Base-by-base conservation (phyloP, 2,113 vertebrate genomes). In the Piaya cayana region DNA sequence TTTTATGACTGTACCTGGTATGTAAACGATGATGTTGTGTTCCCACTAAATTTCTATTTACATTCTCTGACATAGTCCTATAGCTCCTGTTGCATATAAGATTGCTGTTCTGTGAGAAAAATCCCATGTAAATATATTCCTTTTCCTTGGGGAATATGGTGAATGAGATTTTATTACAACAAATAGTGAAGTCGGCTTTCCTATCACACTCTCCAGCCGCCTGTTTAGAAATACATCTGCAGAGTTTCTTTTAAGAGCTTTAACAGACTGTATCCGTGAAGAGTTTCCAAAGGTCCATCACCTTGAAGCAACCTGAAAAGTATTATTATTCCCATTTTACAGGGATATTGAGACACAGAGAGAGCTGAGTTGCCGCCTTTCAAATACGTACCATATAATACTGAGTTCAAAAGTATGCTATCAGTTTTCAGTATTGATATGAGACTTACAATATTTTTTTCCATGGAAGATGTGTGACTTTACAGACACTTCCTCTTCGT, bases 151-250 rank as follows among this genome's bases (percentile, higher is more conserved):
- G 59, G 76, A 79, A 65, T 90, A 22, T 42, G 65, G 47, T 59
- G 68, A 43, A 50, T 22, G 49, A 83, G 55, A 8, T 37, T 62
- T 90, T 88, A 52, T 50, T 62, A 29, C 68, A 90, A 68, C 36
- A 70, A 87, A 17, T 9, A 92, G 17, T 19, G 16, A 63, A 74
- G 79, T 45, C 22, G 8, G 15, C 43, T 90, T 92, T 47, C 50
- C 32, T 93, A 18, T 74, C 80, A 26, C 50, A 83, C 71, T 81
- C 69, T 88, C 75, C 85, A 93, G 71, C 79, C 93, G 82, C 82
- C 78, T 74, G 63, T 86, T 95, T 81, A 70, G 70, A 90, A 88
- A 62, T 59, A 56, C 79, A 62, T 67, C 71, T 7, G 2, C 72
- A 67, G 62, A 37, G 32, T 60, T 81, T 62, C 37, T 67, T 23